These are phyloP conservation scores for Drosophila prostipennis DNA, from an alignment of 2,888 invertebrate genomes.

Conservation along the genomic window DNA sequence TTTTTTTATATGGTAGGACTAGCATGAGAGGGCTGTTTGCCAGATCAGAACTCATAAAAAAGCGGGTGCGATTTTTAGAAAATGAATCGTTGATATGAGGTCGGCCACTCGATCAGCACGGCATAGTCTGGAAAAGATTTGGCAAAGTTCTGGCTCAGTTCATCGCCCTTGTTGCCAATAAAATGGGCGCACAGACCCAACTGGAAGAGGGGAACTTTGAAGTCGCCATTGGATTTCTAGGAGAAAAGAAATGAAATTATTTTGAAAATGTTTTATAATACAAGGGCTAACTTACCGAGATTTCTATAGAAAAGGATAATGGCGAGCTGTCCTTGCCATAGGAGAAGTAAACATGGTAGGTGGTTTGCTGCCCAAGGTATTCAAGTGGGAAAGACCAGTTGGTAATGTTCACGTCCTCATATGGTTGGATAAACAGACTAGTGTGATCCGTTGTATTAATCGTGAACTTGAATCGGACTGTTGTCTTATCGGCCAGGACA, in stretches of 20 bases:
- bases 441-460: conserved; percentile 74
- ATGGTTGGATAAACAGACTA: conserved; percentile 73
- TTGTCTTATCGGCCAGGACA: conserved; percentile 39
- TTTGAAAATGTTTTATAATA: accelerated
- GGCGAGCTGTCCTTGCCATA: conserved; percentile 68
- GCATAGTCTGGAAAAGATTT: conserved; percentile 85
- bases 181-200: conserved; percentile 85
- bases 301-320: conserved; percentile 68
- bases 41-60: too few species aligned
- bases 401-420: conserved; percentile 54
- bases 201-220: conserved; percentile 74
- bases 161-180: conserved; percentile 83
- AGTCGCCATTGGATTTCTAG: conserved; percentile 57
- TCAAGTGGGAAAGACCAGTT: conserved; percentile 73
- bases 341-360: conserved; percentile 70
- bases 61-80: neutral
- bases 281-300: conserved; percentile 44
- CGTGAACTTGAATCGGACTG: conserved; percentile 61
- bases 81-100: conserved; percentile 48
- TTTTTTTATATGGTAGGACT: neutral
- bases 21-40: too few species aligned
- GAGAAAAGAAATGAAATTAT: neutral
- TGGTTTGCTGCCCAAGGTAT: conserved; percentile 53
- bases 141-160: conserved; percentile 83
- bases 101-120: conserved; percentile 84